Evolutionary conservation across 2,888 invertebrate species (phyloP).

Genomic region (Conops quadrifasciatus): DNA sequence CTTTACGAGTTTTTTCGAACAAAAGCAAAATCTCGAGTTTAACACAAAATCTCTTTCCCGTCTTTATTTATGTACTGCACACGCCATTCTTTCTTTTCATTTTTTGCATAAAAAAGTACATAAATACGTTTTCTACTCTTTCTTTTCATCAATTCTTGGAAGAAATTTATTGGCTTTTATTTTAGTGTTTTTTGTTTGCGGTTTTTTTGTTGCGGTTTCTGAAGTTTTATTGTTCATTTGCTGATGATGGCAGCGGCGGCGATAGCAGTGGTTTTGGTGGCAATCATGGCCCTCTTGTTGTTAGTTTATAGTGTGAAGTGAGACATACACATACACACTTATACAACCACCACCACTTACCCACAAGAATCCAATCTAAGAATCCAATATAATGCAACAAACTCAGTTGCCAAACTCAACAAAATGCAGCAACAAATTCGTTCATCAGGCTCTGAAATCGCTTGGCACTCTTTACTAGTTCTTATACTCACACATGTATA

Average conservation of each 20-base stretch:
- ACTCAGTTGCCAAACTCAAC: not conserved
- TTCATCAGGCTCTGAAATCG: too few relatives aligned
- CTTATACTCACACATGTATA: not conserved
- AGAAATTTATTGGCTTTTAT: conserved; percentile 24
- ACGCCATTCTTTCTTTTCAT: not conserved
- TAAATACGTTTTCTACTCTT: not conserved
- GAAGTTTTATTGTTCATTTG: conserved; percentile 28
- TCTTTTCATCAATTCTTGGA: not conserved
- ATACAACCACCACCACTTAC: conserved; percentile 6
- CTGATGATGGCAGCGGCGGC: not conserved
- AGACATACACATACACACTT: not conserved
- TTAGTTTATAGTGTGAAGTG: not conserved
- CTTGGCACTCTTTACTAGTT: too few relatives aligned
- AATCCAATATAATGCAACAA: not conserved
- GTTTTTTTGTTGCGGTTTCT: conserved; percentile 20
- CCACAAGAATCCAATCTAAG: not conserved
- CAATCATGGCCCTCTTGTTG: not conserved
- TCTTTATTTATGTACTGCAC: not conserved
- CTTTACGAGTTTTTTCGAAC: too few relatives aligned
- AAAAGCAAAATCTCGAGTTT: too few relatives aligned
- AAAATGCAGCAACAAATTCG: not conserved
- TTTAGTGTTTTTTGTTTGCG: conserved; percentile 21
- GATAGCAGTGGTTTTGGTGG: not conserved
- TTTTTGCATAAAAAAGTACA: not conserved
- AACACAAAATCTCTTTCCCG: too few relatives aligned